Percentiles rank a stretch among this genome's conserved stretches.
phyloP scores from a whole-genome alignment of 2,797 vertebrate genomes.

The Monodelphis domestica region DNA sequence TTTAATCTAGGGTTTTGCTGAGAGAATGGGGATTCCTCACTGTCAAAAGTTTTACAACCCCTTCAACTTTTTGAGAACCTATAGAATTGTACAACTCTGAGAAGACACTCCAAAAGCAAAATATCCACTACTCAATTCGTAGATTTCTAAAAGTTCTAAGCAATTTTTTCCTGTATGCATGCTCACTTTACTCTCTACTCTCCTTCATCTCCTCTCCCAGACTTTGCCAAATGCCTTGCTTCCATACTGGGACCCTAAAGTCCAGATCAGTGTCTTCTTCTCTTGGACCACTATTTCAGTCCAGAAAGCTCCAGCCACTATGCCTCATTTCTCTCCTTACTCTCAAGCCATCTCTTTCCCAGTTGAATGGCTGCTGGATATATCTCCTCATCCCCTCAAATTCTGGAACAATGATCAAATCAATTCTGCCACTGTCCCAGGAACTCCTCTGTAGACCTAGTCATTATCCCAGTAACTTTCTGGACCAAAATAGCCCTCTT shows the following conservation, averaged over 20 bases:
- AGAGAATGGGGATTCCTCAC: conserved; percentile 14
- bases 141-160: neutral
- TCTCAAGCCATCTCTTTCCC: neutral
- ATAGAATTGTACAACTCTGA: neutral
- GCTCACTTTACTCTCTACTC: neutral
- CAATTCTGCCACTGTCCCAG: neutral
- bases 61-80: conserved; percentile 17
- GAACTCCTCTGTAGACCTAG: neutral
- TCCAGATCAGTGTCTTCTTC: neutral
- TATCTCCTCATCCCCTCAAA: neutral
- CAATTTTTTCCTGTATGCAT: neutral
- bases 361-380: neutral
- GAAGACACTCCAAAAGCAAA: neutral
- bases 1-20: neutral
- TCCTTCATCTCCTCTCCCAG: neutral
- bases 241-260: neutral
- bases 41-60: conserved; percentile 24
- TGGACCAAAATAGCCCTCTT: neutral
- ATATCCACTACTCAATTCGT: conserved; percentile 12
- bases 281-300: neutral
- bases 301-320: neutral
- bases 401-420: neutral
- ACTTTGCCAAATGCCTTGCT: neutral
- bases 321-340: neutral
- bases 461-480: neutral